Evolutionary conservation across 2,113 vertebrate species (phyloP).

Genomic region (Collichthys lucidus): DNA sequence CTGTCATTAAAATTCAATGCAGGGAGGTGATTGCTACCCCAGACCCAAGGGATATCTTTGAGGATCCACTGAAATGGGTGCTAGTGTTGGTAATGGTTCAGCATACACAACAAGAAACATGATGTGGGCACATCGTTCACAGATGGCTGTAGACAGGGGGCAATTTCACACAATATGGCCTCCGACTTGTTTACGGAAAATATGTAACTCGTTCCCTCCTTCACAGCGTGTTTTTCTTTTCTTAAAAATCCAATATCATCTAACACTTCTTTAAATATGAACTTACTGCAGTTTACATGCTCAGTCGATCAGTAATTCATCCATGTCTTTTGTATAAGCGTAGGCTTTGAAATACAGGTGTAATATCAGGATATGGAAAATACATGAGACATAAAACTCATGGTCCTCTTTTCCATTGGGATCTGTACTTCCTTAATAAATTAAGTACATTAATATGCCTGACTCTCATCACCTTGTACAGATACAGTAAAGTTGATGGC

Average conservation of each 20-base stretch:
- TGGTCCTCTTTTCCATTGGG: neutral
- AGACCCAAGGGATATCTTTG: slow-evolving; percentile 47
- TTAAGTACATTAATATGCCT: slow-evolving; percentile 32
- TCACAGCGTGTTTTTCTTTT: slow-evolving; percentile 6
- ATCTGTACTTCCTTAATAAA: slow-evolving; percentile 15
- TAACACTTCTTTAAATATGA: slow-evolving; percentile 9
- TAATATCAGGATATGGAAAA: neutral
- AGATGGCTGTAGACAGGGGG: slow-evolving; percentile 47
- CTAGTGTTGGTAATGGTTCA: slow-evolving; percentile 31
- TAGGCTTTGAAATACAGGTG: neutral
- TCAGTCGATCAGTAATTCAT: slow-evolving; percentile 12
- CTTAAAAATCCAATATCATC: slow-evolving; percentile 41
- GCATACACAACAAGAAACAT: slow-evolving; percentile 62
- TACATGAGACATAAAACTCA: neutral
- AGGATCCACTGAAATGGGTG: slow-evolving; percentile 55
- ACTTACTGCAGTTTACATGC: slow-evolving; percentile 13
- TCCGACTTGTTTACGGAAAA: slow-evolving; percentile 44
- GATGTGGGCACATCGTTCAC: slow-evolving; percentile 41
- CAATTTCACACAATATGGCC: slow-evolving; percentile 49
- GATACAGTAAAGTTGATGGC: slow-evolving; percentile 52
- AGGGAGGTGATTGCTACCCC: slow-evolving; percentile 46
- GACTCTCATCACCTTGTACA: slow-evolving; percentile 52
- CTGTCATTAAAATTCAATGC: slow-evolving; percentile 63
- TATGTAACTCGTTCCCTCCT: slow-evolving; percentile 34
- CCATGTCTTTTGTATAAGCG: neutral